These are phyloP conservation scores for Rhodeus uyekii DNA, from an alignment of 2,797 vertebrate genomes.

Conservation along the genomic window DNA sequence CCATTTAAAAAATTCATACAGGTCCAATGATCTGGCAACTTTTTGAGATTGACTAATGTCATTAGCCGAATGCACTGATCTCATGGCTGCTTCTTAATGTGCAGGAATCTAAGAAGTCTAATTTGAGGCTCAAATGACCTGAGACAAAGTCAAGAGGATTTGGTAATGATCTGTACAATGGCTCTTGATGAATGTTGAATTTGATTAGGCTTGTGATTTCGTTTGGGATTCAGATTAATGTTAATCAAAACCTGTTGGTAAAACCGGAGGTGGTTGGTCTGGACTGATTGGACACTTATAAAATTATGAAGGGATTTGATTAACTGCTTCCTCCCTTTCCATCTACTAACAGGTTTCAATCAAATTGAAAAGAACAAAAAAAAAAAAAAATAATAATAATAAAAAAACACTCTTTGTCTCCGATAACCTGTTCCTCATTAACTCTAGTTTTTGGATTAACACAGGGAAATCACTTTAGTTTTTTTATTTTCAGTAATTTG, in stretches of 20 bases:
- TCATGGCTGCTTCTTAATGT: slow-evolving; percentile 37
- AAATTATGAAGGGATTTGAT: slow-evolving; percentile 70
- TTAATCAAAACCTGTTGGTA: slow-evolving; percentile 66
- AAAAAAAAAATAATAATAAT: too few species aligned
- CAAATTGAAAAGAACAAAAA: neutral
- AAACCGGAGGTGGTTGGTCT: slow-evolving; percentile 63
- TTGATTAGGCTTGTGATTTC: slow-evolving; percentile 64
- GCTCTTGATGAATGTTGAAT: slow-evolving; percentile 51
- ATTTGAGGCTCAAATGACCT: slow-evolving; percentile 53
- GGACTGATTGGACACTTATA: slow-evolving; percentile 68
- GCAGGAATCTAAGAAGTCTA: slow-evolving; percentile 36
- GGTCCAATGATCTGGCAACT: slow-evolving; percentile 22
- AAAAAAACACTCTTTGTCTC: neutral
- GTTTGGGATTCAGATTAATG: slow-evolving; percentile 63
- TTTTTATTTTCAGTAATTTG: slow-evolving; percentile 31
- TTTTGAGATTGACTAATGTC: slow-evolving; percentile 37
- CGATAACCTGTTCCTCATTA: neutral
- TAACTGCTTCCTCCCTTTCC: slow-evolving; percentile 32
- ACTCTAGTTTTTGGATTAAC: neutral
- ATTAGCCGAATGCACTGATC: slow-evolving; percentile 39
- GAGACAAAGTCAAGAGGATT: slow-evolving; percentile 54
- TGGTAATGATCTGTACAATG: slow-evolving; percentile 41
- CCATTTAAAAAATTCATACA: slow-evolving; percentile 30
- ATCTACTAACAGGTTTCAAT: neutral
- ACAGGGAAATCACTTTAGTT: slow-evolving; percentile 1